Conservation (phyloP, 2,797 vertebrate species). For the Paedocypris micromegethes region DNA sequence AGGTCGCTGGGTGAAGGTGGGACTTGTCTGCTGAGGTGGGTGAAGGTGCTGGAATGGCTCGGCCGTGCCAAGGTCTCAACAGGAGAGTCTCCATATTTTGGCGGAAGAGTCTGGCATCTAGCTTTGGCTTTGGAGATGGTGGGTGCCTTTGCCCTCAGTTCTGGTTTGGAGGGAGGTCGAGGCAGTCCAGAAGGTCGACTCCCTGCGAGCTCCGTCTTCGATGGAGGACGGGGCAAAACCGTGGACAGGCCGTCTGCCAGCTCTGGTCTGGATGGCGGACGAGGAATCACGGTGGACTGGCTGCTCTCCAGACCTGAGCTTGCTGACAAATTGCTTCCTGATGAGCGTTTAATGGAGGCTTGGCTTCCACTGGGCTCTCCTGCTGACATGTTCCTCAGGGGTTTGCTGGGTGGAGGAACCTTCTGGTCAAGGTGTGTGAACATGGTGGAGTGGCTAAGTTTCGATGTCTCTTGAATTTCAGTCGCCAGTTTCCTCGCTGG, state of each 20-base stretch:
- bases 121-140: slow-evolving; percentile 52
- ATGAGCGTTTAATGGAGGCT: slow-evolving; percentile 11
- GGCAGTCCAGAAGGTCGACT: slow-evolving; percentile 26
- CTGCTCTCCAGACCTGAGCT: slow-evolving; percentile 8
- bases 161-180: slow-evolving; percentile 44
- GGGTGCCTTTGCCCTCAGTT: slow-evolving; percentile 20
- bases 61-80: slow-evolving; percentile 59
- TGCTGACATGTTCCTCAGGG: slow-evolving; percentile 36
- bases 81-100: slow-evolving; percentile 54
- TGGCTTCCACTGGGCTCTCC: slow-evolving; percentile 20
- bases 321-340: slow-evolving; percentile 2
- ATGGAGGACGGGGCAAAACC: slow-evolving; percentile 36
- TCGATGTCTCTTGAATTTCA: slow-evolving; percentile 49
- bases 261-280: slow-evolving; percentile 28
- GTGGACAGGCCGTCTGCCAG: slow-evolving; percentile 17
- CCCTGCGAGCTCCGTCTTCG: slow-evolving; percentile 24
- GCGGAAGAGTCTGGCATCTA: slow-evolving; percentile 72
- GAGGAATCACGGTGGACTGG: slow-evolving; percentile 8
- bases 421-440: slow-evolving; percentile 59
- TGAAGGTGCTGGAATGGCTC: slow-evolving; percentile 69
- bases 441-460: slow-evolving; percentile 67
- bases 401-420: slow-evolving; percentile 59
- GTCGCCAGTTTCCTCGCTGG: slow-evolving; percentile 59
- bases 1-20: slow-evolving; percentile 40
- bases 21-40: slow-evolving; percentile 43